These are phyloP conservation scores for Caranx ignobilis DNA, from an alignment of 2,113 vertebrate species.

Conservation along the genomic window DNA sequence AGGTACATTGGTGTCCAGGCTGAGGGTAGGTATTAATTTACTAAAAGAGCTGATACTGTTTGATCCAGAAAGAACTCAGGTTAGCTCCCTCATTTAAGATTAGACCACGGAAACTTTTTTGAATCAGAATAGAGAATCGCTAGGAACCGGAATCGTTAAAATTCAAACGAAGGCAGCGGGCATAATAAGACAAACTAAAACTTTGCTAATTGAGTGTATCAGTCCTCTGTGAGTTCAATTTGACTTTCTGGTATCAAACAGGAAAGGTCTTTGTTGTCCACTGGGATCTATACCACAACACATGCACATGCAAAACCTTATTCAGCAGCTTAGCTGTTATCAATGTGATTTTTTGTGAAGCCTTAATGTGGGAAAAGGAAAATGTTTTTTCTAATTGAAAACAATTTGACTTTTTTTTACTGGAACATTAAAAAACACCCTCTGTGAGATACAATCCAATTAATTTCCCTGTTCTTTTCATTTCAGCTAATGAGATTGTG, in stretches of 20 bases:
- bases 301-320: not conserved
- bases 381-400: not conserved
- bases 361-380: not conserved
- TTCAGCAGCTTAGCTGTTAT: not conserved
- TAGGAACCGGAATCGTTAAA: too few relatives aligned
- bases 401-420: not conserved
- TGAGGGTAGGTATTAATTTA: too few relatives aligned
- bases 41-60: too few relatives aligned
- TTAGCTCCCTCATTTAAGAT: too few relatives aligned
- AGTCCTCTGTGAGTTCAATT: not conserved
- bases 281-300: not conserved
- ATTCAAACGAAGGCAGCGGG: too few relatives aligned
- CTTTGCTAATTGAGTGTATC: not conserved
- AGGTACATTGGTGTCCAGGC: too few relatives aligned
- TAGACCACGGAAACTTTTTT: too few relatives aligned
- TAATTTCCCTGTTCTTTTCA: not conserved
- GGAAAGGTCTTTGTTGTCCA: not conserved
- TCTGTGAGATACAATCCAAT: not conserved
- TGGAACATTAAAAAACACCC: not conserved
- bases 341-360: not conserved
- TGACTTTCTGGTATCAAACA: too few relatives aligned
- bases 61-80: too few relatives aligned
- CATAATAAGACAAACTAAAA: not conserved
- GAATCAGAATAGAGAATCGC: too few relatives aligned
- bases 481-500: not conserved